Evolutionary conservation across 2,797 vertebrate genomes (phyloP), one percentile per base, ranked within the genome.

Genomic region (Carapus acus): DNA sequence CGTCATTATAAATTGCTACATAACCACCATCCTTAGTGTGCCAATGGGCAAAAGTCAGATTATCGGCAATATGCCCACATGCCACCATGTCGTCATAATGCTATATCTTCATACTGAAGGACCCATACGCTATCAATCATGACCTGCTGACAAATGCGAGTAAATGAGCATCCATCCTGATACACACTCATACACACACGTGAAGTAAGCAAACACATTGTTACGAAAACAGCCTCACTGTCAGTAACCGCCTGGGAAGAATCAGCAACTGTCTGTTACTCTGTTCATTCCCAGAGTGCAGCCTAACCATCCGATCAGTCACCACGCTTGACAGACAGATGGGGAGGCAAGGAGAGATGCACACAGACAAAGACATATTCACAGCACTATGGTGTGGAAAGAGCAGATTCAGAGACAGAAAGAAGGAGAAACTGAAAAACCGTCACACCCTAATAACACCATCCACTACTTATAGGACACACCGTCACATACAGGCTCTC

Each of bases 401-500:
- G 24, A 62, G 48, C 49, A 37, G 12, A 48, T 24, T 33, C 6
- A 4, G 11, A 33, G 31, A 37, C 40, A 45, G 12, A 22, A 46
- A 16, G 23, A 33, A 39, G 4, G 20, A 17, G 0, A 15, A 14
- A 4, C 22, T 23, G 6, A 53, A 27, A 49, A 51, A 5, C n/a
- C 51, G 19, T 38, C 31, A 47, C 21, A 55, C 42, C 23, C 22
- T 13, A 29, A 43, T 20, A 20, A 14, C 43, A 51, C 27, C 50
- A 49, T 21, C 29, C 49, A 57, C 11, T 27, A 5, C 24, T 27
- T 27, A 27, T 9, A 27, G 24, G 58, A 65, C 52, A 47, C 20
- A 52, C 51, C 72, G 58, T 65, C 71, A 63, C 58, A 65, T n/a
- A n/a, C n/a, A n/a, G n/a, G n/a, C n/a, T n/a, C n/a, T n/a, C n/a